Conservation (phyloP, 2,888 invertebrate genomes). For the Scaptomyza cyrtandrae region DNA sequence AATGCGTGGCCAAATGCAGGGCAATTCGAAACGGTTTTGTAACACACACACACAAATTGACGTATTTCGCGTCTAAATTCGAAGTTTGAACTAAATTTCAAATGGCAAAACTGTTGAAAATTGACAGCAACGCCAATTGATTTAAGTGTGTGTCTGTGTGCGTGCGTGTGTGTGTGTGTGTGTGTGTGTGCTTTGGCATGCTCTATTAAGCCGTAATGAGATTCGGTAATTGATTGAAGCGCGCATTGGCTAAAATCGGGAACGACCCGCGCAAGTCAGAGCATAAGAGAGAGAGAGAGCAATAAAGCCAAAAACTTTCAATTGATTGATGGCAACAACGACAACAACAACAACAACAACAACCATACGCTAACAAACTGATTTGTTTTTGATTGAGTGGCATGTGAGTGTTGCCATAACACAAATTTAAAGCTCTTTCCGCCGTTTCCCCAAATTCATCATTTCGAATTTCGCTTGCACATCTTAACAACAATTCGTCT, state of each 20-base stretch:
- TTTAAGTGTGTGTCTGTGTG: not conserved
- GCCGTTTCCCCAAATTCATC: constrained; percentile 1
- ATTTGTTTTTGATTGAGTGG: constrained; percentile 34
- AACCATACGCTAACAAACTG: constrained; percentile 14
- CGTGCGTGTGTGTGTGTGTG: constrained; percentile 4
- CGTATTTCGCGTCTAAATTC: constrained; percentile 45
- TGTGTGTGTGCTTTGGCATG: constrained; percentile 47
- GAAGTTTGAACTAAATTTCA: constrained; percentile 34
- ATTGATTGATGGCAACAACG: constrained; percentile 60
- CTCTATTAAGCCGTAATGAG: constrained; percentile 79
- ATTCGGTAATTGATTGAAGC: constrained; percentile 78
- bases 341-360: too few relatives aligned
- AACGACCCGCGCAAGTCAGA: too few relatives aligned
- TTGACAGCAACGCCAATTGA: constrained; percentile 13
- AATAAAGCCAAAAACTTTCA: constrained; percentile 45
- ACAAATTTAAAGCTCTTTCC: constrained; percentile 2
- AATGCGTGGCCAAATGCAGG: too few relatives aligned
- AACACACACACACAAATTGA: constrained; percentile 43
- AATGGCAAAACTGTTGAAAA: constrained; percentile 44
- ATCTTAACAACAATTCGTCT: too few relatives aligned
- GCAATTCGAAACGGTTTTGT: constrained; percentile 13
- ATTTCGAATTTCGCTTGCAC: not conserved
- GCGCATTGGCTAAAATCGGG: constrained; percentile 37
- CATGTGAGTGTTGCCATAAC: not conserved
- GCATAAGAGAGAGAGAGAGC: constrained; percentile 1